A percentile compares a stretch with the other conserved stretches of the same genome.
These are phyloP conservation scores for Dicranocentrus wangi DNA, from an alignment of 2,888 invertebrate genomes.

Conservation along the genomic window DNA sequence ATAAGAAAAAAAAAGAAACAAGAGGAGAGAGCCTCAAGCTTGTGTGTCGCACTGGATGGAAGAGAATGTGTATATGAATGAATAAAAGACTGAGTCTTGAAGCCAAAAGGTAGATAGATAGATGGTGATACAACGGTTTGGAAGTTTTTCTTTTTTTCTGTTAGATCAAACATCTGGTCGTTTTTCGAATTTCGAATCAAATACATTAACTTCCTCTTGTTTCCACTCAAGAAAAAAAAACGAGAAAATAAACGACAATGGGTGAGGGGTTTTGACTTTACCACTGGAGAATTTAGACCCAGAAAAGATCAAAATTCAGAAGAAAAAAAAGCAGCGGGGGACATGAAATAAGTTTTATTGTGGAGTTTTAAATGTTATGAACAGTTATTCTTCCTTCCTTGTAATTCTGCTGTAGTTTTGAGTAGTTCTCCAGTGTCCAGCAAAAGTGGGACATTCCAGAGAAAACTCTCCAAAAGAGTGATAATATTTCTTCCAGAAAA, in stretches of 20 bases:
- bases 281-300: no score
- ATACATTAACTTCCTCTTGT: conserved; percentile 11
- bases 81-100: neutral
- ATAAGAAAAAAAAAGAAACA: conserved; percentile 37
- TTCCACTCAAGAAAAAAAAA: conserved; percentile 39
- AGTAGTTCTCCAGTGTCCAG: conserved; percentile 15
- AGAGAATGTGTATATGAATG: neutral
- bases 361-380: conserved; percentile 2
- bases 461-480: neutral
- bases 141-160: conserved; percentile 15
- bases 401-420: neutral
- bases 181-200: conserved; percentile 29
- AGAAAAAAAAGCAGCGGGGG: conserved; percentile 47
- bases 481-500: neutral
- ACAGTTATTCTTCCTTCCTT: neutral
- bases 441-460: conserved; percentile 10
- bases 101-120: conserved; percentile 13
- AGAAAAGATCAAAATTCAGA: no score
- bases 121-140: neutral
- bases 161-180: conserved; percentile 55
- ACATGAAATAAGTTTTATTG: conserved; percentile 31
- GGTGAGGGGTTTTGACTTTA: no score
- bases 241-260: conserved; percentile 57
- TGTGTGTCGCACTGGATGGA: conserved; percentile 31
- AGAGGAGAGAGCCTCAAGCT: conserved; percentile 22